Evolutionary conservation across 2,113 vertebrate genomes (phyloP).

Genomic region (Scomber scombrus): DNA sequence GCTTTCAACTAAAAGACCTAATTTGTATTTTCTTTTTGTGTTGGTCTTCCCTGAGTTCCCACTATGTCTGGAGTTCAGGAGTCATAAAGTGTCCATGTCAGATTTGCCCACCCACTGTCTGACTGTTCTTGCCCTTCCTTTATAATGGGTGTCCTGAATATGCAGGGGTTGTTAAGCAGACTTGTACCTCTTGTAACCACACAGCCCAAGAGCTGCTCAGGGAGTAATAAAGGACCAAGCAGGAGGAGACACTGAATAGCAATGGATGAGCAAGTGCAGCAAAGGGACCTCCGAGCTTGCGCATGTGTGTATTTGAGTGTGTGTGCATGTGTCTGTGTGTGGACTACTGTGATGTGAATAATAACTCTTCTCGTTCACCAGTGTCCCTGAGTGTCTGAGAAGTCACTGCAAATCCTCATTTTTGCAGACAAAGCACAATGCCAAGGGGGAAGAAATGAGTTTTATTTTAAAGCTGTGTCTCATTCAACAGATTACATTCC

Average conservation of each 20-base stretch:
- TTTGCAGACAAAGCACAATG: slow-evolving; percentile 81
- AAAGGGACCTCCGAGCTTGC: slow-evolving; percentile 37
- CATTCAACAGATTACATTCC: slow-evolving; percentile 79
- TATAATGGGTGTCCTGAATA: slow-evolving; percentile 49
- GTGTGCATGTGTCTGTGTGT: slow-evolving; percentile 40
- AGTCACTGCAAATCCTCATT: slow-evolving; percentile 77
- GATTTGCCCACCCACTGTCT: slow-evolving; percentile 29
- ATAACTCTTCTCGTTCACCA: slow-evolving; percentile 74
- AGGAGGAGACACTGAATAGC: slow-evolving; percentile 59
- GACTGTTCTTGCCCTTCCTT: not conserved
- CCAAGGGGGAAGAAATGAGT: slow-evolving; percentile 70
- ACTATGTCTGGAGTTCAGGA: slow-evolving; percentile 5
- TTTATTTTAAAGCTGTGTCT: slow-evolving; percentile 79
- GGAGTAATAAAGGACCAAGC: slow-evolving; percentile 63
- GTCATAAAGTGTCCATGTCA: slow-evolving; percentile 27
- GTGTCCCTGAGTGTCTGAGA: slow-evolving; percentile 70
- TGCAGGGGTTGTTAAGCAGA: slow-evolving; percentile 55
- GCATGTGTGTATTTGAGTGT: slow-evolving; percentile 38
- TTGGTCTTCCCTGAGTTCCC: slow-evolving; percentile 2
- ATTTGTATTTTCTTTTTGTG: slow-evolving; percentile 2
- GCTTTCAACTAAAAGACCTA: not conserved
- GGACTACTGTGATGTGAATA: slow-evolving; percentile 74
- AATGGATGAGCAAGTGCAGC: slow-evolving; percentile 63
- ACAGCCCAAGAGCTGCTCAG: slow-evolving; percentile 52
- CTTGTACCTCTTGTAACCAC: slow-evolving; percentile 62